Base-by-base conservation (phyloP, 1,140 invertebrate species). In the Cotesia chilonis region DNA sequence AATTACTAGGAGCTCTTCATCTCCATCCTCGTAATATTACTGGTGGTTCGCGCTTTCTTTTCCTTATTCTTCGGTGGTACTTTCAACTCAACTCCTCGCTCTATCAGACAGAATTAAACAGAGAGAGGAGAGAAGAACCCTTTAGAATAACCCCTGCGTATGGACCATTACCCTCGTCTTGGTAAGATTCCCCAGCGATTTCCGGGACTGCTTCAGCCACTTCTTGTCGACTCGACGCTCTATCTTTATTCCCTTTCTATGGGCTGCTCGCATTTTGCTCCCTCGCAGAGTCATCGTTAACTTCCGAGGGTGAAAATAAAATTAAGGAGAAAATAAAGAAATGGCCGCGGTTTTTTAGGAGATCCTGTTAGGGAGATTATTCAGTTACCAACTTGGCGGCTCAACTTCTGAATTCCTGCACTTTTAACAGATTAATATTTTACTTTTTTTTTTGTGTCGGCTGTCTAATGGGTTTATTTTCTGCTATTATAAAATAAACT, bases 1-100 rank as follows among this genome's bases (percentile, higher is more conserved):
- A 85, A 87, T 87, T 87, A 85, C 84, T 83, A 57, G 61, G 70
- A 71, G 68, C 57, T 47, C 38, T 38, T 61, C 37, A 47, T 47
- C 41, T 47, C 5, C 5, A 47, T 47, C 41, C 41, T 74, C 75
- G 20, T 37, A 61, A 7, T 17, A 7, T 10, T 20, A 59, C 12
- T 20, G 57, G 12, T 52, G n/a, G 5, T 57, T 57, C 54, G n/a
- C 10, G 17, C 41, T 47, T 47, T 5, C 71, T 35, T 68, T 55
- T 55, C 12, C 17, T 14, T 37, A 3, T 4, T 65, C 17, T 47
- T 47, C 6, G 10, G 6, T 10, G 6, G 41, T 47, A 47, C 41
- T 10, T 7, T 47, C 1, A 10, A 47, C 41, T 47, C 41, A 10
- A 10, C 10, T 9, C 41, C 12, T n/a, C 54, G 10, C 54, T 55